Evolutionary conservation across 2,113 vertebrate genomes (phyloP).

Genomic region (Perca flavescens): DNA sequence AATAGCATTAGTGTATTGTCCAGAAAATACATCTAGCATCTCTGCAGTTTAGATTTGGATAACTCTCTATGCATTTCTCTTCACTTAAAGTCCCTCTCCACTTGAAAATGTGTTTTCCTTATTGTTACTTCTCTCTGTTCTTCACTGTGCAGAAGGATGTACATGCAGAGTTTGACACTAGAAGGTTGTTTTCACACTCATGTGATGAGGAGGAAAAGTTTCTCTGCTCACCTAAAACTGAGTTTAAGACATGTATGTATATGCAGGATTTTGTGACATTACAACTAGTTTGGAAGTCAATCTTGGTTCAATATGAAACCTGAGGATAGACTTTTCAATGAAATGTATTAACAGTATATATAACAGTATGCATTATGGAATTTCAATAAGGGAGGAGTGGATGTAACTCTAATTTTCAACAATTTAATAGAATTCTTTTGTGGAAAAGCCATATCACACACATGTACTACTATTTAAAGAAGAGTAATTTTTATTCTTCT

Average conservation of each 20-base stretch:
- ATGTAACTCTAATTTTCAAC: too few species aligned
- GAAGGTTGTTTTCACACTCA: neutral
- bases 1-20: too few species aligned
- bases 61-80: neutral
- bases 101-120: neutral
- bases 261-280: neutral
- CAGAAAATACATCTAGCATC: neutral
- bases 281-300: neutral
- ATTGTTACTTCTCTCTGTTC: neutral
- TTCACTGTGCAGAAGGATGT: neutral
- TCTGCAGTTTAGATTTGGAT: neutral
- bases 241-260: neutral
- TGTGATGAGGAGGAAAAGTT: too few species aligned
- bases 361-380: too few species aligned
- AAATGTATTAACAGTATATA: neutral
- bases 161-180: neutral
- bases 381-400: too few species aligned
- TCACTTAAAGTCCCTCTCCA: neutral
- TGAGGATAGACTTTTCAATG: too few species aligned
- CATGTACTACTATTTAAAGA: neutral
- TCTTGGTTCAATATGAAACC: neutral
- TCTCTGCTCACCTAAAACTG: neutral
- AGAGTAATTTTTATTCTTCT: neutral
- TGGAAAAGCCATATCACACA: neutral
- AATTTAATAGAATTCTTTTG: neutral